Evolutionary conservation across 2,113 vertebrate genomes (phyloP).

Genomic region (Poicephalus gulielmi): DNA sequence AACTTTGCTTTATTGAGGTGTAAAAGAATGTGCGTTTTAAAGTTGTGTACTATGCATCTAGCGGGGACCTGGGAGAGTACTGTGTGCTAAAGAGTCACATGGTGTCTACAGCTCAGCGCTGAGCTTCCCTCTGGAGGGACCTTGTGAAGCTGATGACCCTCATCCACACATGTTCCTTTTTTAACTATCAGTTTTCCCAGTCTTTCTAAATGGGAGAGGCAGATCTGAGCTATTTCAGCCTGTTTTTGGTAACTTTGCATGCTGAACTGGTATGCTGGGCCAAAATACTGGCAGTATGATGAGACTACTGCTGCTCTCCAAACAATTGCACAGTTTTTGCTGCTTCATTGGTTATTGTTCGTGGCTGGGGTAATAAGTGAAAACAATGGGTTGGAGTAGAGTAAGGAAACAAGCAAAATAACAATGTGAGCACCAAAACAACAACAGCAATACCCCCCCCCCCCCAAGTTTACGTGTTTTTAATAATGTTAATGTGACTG

Average conservation of each 20-base stretch:
- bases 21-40: neutral
- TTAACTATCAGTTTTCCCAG: neutral
- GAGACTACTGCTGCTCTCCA: slow-evolving; percentile 51
- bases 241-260: neutral
- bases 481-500: slow-evolving; percentile 62
- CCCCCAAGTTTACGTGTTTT: slow-evolving; percentile 24
- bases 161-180: neutral
- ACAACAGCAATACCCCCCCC: neutral
- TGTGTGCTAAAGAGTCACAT: neutral
- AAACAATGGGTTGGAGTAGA: slow-evolving; percentile 63
- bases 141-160: neutral
- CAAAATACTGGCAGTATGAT: neutral
- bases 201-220: neutral
- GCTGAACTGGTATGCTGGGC: neutral
- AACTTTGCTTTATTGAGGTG: neutral
- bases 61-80: neutral
- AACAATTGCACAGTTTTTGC: slow-evolving; percentile 62
- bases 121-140: neutral
- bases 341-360: slow-evolving; percentile 58
- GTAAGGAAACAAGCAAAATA: slow-evolving; percentile 60
- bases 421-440: slow-evolving; percentile 50
- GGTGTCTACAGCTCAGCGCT: neutral
- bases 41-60: neutral
- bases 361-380: slow-evolving; percentile 58
- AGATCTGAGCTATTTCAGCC: neutral